These are phyloP conservation scores for Yponomeuta cagnagella DNA, from an alignment of 2,888 invertebrate genomes.

Conservation along the genomic window DNA sequence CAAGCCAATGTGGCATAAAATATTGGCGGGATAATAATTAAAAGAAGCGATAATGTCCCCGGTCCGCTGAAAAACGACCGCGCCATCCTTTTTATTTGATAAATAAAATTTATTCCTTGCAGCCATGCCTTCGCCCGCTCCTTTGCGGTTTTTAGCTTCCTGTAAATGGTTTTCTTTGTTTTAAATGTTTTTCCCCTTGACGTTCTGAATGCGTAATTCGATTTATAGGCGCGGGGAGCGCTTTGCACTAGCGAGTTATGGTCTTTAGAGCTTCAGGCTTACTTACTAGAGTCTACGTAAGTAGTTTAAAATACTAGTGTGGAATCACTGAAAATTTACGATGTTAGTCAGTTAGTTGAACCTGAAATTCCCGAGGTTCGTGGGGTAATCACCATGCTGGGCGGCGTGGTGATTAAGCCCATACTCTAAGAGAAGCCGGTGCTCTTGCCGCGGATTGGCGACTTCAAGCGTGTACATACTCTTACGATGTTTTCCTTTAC, in stretches of 20 bases:
- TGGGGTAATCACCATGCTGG: no score
- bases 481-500: no score
- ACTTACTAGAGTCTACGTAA: not conserved
- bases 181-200: slow-evolving; percentile 22
- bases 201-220: slow-evolving; percentile 10
- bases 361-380: no score
- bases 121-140: slow-evolving; percentile 43
- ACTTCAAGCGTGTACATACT: no score
- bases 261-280: not conserved
- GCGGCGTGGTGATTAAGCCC: no score
- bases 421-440: no score
- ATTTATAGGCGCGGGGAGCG: slow-evolving; percentile 11
- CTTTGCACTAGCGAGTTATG: not conserved
- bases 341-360: no score
- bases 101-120: slow-evolving; percentile 73
- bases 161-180: slow-evolving; percentile 43
- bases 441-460: no score
- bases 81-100: slow-evolving; percentile 75
- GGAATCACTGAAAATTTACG: not conserved
- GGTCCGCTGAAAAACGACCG: slow-evolving; percentile 69
- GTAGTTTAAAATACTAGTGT: not conserved
- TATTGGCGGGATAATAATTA: slow-evolving; percentile 74
- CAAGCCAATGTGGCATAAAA: slow-evolving; percentile 51
- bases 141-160: slow-evolving; percentile 51
- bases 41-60: slow-evolving; percentile 74